Conservation (phyloP, 2,888 invertebrate genomes). For the Tetragonisca angustula region DNA sequence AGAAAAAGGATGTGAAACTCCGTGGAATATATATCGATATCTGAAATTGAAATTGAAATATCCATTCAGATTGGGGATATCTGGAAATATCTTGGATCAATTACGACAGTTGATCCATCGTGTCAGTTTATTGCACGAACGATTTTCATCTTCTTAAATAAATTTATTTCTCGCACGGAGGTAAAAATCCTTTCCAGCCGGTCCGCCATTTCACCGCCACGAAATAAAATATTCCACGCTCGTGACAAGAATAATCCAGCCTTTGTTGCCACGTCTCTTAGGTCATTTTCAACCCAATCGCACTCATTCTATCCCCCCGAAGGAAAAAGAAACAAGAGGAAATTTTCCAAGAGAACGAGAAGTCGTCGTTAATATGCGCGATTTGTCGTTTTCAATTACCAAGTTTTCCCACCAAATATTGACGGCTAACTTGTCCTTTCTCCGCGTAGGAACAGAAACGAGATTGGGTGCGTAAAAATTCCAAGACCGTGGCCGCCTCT, state of each 20-base stretch:
- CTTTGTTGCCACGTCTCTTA: not conserved
- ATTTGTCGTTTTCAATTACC: not conserved
- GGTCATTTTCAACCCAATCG: not conserved
- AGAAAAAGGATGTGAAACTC: too few relatives aligned
- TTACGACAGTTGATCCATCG: not conserved
- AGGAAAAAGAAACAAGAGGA: too few relatives aligned
- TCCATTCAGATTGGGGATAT: too few relatives aligned
- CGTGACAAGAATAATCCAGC: not conserved
- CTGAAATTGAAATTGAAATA: too few relatives aligned
- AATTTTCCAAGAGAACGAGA: not conserved
- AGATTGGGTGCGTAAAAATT: not conserved
- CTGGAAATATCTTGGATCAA: not conserved
- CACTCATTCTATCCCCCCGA: not conserved
- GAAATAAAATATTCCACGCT: not conserved
- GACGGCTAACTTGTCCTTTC: not conserved
- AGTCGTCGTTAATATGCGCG: not conserved
- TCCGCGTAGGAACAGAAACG: not conserved
- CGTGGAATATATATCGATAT: too few relatives aligned
- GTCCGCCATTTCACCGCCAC: not conserved
- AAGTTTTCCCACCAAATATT: not conserved
- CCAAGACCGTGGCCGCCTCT: not conserved
- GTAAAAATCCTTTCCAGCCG: not conserved
- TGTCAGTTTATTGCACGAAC: not conserved
- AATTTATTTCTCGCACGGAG: not conserved
- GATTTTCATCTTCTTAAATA: not conserved